Evolutionary conservation across 2,797 vertebrate species (phyloP), one percentile per base, ranked within the genome.

Genomic region (Trachops cirrhosus): DNA sequence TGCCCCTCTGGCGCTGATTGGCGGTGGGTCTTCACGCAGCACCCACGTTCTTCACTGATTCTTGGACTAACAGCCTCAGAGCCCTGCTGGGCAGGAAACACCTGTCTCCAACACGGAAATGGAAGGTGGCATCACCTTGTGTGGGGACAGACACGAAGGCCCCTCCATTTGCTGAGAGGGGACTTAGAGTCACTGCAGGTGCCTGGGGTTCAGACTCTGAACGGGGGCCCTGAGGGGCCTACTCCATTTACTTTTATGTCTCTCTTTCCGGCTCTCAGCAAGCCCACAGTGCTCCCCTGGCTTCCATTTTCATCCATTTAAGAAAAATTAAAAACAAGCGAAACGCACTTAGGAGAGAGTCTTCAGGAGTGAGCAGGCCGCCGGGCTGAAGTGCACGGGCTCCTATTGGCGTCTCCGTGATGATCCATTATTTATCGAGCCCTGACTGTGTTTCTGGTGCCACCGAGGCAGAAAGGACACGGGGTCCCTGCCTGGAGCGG

Each of bases 341-440:
- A 91, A 71, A 70, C 6, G 41, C 93, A 96, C 84, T 94, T 68
- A 52, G 21, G 86, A 95, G 71, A 73, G 64, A 6, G 52, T 52
- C 91, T 85, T 5, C 0, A 52, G 83, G 79, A 80, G 29, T 64
- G 32, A 24, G 26, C 24, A 4, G 34, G 39, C 12, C 0, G 3
- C 26, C 32, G 2, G 4, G 70, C 54, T 7, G 26, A 37, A 34
- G 82, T 26, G 44, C 95, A 46, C 0, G 57, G 86, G 15, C 34
- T 91, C 77, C 71, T 86, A 64, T 37, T 15, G 78, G 95, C 85
- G 71, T 73, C 91, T 92, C 57, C 8, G 10, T 7, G 11, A 18
- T 62, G 26, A 70, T 97, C 77, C 86, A 67, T 96, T 93, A 97
- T 94, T 93, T 70, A 96, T 1, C 1, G 46, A 86, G 54, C 37